phyloP scores from a whole-genome alignment of 2,113 vertebrate genomes.

The cattle (Bos taurus) region DNA sequence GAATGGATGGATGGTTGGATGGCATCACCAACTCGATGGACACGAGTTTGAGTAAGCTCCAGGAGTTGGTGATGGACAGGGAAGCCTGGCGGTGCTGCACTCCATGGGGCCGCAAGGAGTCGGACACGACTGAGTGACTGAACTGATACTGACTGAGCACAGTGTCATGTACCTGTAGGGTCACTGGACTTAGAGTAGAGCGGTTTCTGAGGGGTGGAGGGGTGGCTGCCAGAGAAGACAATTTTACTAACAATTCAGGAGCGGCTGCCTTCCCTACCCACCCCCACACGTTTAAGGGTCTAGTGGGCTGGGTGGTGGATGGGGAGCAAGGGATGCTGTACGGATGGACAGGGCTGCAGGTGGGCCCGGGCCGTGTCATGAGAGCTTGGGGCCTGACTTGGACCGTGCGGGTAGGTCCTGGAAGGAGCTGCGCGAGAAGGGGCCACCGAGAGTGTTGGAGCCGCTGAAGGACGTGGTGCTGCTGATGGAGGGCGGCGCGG shows the following conservation, averaged over 20 bases:
- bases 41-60: background rate
- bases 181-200: background rate
- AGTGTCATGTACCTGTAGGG: background rate
- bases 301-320: background rate
- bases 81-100: background rate
- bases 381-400: background rate
- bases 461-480: slow-evolving; percentile 76
- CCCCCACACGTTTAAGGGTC: background rate
- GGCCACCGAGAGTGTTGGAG: slow-evolving; percentile 76
- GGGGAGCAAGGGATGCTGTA: too few species aligned
- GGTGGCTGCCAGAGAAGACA: background rate
- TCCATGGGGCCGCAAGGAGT: background rate
- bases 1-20: background rate
- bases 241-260: background rate
- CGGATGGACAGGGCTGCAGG: background rate
- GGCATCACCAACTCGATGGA: background rate
- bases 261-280: background rate
- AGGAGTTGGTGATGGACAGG: background rate
- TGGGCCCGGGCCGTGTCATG: background rate
- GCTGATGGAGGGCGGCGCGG: slow-evolving; percentile 77
- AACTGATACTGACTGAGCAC: background rate
- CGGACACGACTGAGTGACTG: background rate
- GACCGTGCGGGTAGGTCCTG: background rate
- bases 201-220: background rate
- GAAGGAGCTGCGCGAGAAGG: slow-evolving; percentile 77